Conservation (phyloP, 2,888 invertebrate species). For the Pimpla rufipes region DNA sequence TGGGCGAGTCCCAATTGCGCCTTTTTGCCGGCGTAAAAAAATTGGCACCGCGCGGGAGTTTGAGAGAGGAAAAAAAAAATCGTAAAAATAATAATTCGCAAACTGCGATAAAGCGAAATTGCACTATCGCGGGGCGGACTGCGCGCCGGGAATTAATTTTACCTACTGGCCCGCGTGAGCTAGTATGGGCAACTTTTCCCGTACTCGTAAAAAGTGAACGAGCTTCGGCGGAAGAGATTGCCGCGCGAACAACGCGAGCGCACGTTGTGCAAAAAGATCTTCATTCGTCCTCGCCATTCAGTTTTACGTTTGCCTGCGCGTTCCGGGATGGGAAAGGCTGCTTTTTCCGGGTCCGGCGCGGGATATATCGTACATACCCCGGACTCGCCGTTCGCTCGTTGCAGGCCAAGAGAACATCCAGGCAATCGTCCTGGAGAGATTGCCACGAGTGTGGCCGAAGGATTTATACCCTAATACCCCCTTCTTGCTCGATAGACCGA, state of each 20-base stretch:
- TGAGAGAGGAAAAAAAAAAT: neutral
- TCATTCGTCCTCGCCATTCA: conserved; percentile 45
- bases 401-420: conserved; percentile 11
- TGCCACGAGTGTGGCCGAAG: conserved; percentile 53
- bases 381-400: neutral
- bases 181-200: conserved; percentile 8
- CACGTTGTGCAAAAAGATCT: conserved; percentile 14
- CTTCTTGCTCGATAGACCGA: conserved; percentile 11
- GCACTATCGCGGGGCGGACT: neutral
- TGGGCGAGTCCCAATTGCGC: neutral
- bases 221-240: conserved; percentile 42
- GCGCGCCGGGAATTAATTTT: conserved; percentile 45
- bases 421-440: conserved; percentile 56
- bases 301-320: conserved; percentile 46
- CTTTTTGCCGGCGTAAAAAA: neutral
- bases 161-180: neutral
- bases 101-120: conserved; percentile 15
- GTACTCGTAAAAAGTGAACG: conserved; percentile 46
- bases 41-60: neutral
- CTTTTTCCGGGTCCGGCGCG: conserved; percentile 27
- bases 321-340: neutral
- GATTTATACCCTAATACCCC: conserved; percentile 58
- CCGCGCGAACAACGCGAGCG: conserved; percentile 5
- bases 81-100: neutral
- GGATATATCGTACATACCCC: neutral